phyloP scores from a whole-genome alignment of 2,797 vertebrate genomes.

The Lates japonicus region DNA sequence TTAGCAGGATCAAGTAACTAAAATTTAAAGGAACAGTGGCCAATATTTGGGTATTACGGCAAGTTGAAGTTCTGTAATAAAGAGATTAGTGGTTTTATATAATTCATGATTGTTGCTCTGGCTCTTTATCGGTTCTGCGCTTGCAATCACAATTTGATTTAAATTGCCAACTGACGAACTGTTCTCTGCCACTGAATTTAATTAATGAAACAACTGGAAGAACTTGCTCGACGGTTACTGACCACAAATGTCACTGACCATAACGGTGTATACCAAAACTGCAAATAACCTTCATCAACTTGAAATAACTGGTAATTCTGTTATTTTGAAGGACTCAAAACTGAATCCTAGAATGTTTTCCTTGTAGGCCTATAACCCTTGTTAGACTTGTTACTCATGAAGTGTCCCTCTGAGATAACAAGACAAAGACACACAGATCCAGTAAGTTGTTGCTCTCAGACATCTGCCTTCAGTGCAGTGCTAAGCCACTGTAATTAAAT shows the following conservation, averaged over 20 bases:
- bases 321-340: conserved; percentile 12
- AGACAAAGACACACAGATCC: conserved; percentile 28
- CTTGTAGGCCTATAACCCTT: background rate
- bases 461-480: conserved; percentile 14
- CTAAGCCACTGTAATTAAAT: background rate
- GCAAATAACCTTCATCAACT: background rate
- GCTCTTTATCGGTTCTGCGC: too few species aligned
- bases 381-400: conserved; percentile 1
- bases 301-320: background rate
- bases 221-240: too few species aligned
- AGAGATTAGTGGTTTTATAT: too few species aligned
- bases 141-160: too few species aligned
- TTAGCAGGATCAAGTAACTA: background rate
- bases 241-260: too few species aligned
- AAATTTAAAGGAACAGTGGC: background rate
- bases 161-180: too few species aligned
- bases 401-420: conserved; percentile 32
- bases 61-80: too few species aligned
- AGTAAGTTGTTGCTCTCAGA: conserved; percentile 31
- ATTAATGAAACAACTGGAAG: too few species aligned
- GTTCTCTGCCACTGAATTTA: too few species aligned
- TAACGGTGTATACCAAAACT: conserved; percentile 25
- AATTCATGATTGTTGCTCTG: too few species aligned
- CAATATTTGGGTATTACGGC: too few species aligned
- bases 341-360: conserved; percentile 9